Percentiles rank a stretch among this genome's conserved stretches.
Evolutionary conservation across 2,888 invertebrate species (phyloP).

Genomic region (Papilio gigon): DNA sequence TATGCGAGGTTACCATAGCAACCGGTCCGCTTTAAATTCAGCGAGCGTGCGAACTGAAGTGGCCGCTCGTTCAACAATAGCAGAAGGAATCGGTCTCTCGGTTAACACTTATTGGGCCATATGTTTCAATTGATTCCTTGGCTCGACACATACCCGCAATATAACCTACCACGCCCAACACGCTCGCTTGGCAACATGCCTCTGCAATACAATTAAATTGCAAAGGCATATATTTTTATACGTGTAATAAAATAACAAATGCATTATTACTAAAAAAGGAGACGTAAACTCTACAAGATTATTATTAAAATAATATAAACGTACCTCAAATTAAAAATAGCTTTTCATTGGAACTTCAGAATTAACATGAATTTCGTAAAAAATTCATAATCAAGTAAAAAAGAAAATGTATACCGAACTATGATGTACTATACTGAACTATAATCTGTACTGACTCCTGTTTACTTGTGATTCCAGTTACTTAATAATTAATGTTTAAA

Average conservation of each 20-base stretch:
- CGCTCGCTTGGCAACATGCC: conserved; percentile 18
- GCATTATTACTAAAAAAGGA: no score
- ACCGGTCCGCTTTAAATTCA: conserved; percentile 64
- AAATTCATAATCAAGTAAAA: no score
- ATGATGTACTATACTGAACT: no score
- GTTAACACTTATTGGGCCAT: conserved; percentile 75
- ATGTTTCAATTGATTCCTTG: conserved; percentile 72
- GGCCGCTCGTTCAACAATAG: conserved; percentile 67
- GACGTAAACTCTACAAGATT: no score
- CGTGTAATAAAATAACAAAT: neutral
- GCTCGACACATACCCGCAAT: conserved; percentile 44
- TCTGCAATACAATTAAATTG: conserved; percentile 25
- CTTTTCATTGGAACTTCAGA: no score
- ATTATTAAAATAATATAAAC: no score
- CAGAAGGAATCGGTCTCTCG: conserved; percentile 64
- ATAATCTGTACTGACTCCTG: no score
- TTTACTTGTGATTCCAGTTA: neutral
- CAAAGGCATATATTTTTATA: neutral
- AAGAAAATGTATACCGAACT: no score
- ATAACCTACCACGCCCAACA: conserved; percentile 28
- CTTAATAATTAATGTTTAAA: neutral
- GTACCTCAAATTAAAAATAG: no score
- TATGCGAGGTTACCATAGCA: conserved; percentile 47
- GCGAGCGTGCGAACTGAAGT: conserved; percentile 59
- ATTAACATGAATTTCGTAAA: no score